Base-by-base conservation (phyloP, 2,113 vertebrate genomes). In the Apistogramma diplotaenia region DNA sequence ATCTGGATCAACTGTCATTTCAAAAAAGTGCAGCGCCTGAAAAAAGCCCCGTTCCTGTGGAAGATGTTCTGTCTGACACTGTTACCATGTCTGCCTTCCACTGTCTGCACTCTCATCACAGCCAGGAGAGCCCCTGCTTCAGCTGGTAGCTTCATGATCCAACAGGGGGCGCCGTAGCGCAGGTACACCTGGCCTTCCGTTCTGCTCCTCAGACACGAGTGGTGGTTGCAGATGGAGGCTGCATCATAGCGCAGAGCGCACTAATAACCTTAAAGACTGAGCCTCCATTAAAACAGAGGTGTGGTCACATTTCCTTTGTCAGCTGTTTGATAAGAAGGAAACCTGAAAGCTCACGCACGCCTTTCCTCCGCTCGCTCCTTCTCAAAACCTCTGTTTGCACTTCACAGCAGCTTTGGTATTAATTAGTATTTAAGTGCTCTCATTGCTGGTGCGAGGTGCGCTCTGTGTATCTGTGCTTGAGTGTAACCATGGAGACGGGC, bases 301-400 rank as follows among this genome's bases (percentile, higher is more conserved):
- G 53, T 46, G 76, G 78, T 61, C 74, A 49, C 4, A 19, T 60
- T 79, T 77, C 46, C 81, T 81, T 86, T 74, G 1, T 55, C 4
- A 11, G 40, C 15, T 1, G 51, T 18, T 76, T 83, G 89, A 90
- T 88, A 92, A 90, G 84, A 83, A 27, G 74, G 82, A 79, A 71
- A 67, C 59, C 19, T 1, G 70, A 87, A 90, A 71, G 70, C 27
- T 40, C 60, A 60, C 60, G 78, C 76, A 81, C 70, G 60, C 73
- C n/a, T 12, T 46, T 31, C 18, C 21, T 21, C 43, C 29, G n/a
- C 11, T 10, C 11, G 1, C 23, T 33, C 43, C 18, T 60, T 37
- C 57, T 73, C 37, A 18, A 62, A 10, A 70, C 37, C 8, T 19
- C 33, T 29, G 15, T 74, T 27, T n/a, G 12, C 60, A 23, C 31